A percentile compares a stretch with the other conserved stretches of the same genome.
Conservation (phyloP, 2,113 vertebrate species). For the Petrocephalus microphthalmus region DNA sequence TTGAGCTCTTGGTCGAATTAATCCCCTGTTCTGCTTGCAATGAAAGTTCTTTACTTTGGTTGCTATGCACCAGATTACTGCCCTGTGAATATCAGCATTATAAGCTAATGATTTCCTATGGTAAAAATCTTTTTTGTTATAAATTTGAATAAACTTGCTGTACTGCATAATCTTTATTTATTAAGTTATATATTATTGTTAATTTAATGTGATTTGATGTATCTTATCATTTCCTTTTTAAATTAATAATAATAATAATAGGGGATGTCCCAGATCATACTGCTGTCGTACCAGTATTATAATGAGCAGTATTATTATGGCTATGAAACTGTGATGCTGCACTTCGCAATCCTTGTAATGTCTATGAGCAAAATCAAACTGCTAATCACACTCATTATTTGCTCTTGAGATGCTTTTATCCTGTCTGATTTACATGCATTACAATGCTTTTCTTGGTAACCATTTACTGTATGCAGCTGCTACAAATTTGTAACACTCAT, state of each 20-base stretch:
- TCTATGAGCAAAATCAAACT: neutral
- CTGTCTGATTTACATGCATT: neutral
- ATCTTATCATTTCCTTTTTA: conserved; percentile 1
- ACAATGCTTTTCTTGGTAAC: neutral
- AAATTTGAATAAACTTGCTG: neutral
- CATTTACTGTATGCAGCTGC: neutral
- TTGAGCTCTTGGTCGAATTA: neutral
- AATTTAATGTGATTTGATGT: neutral
- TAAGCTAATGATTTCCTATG: conserved; percentile 1
- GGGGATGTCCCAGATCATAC: conserved; percentile 41
- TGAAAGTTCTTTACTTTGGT: neutral
- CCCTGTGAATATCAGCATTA: conserved; percentile 15
- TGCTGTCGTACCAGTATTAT: conserved; percentile 48
- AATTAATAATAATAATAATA: conserved; percentile 42
- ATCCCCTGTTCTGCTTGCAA: neutral
- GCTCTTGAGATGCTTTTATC: neutral
- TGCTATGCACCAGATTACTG: conserved; percentile 12
- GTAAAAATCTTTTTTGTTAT: conserved; percentile 1
- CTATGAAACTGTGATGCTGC: conserved; percentile 26
- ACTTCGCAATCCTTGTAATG: neutral
- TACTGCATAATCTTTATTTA: neutral
- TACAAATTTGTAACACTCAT: neutral
- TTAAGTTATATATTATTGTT: neutral
- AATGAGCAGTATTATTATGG: conserved; percentile 47
- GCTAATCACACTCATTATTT: neutral